phyloP scores from a whole-genome alignment of 1,140 invertebrate species.

The Pseudomyrmex concolor region DNA sequence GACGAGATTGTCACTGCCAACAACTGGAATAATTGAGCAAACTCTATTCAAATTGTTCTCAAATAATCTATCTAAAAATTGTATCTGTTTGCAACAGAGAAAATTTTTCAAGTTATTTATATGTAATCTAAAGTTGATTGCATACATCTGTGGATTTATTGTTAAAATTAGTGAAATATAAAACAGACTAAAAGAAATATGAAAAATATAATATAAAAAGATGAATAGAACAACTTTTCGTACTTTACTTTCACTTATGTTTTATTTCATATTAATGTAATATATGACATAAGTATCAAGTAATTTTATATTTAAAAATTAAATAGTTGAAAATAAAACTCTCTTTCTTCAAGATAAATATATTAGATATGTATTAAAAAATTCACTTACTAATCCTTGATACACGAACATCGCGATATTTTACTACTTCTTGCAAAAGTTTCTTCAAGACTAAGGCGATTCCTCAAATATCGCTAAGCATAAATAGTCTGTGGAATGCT shows the following conservation, averaged over 20 bases:
- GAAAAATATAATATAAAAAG: no score
- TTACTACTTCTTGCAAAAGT: conserved; percentile 8
- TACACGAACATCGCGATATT: neutral
- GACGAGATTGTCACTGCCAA: neutral
- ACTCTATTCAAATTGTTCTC: neutral
- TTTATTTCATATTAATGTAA: no score
- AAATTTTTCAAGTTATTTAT: neutral
- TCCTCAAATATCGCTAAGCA: neutral
- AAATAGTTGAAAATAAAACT: no score
- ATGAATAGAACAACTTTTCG: no score
- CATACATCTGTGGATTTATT: neutral
- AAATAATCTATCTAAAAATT: neutral
- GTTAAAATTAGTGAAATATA: neutral
- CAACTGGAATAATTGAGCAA: conserved; percentile 40
- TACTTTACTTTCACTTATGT: no score
- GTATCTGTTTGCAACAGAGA: no score
- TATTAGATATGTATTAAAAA: neutral
- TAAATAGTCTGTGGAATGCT: conserved; percentile 57
- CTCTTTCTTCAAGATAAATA: neutral
- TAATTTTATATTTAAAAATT: no score
- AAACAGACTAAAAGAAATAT: no score
- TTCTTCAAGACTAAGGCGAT: conserved; percentile 39
- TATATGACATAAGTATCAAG: no score
- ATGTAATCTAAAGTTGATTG: neutral
- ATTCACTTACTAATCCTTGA: conserved; percentile 44